Conservation (phyloP, 2,888 invertebrate species). For the Oligia latruncula region DNA sequence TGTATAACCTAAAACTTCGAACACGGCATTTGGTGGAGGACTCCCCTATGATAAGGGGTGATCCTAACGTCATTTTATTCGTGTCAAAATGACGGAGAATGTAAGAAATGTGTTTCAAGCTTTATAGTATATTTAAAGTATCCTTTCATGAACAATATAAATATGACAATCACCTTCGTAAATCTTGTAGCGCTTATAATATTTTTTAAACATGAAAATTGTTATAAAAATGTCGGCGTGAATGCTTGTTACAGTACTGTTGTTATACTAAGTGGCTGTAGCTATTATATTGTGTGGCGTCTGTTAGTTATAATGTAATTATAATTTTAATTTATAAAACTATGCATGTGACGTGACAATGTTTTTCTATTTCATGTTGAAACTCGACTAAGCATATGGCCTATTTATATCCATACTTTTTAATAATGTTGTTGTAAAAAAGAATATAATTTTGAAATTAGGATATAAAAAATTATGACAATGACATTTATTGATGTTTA, state of each 20-base stretch:
- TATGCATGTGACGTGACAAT: constrained; percentile 53
- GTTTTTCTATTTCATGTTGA: constrained; percentile 45
- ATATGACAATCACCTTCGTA: constrained; percentile 59
- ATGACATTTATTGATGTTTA: constrained; percentile 51
- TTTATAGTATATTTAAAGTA: constrained; percentile 35
- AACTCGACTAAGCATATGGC: constrained; percentile 58
- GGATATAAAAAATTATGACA: constrained; percentile 27
- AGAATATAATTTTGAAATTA: constrained; percentile 45
- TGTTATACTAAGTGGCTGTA: constrained; percentile 52
- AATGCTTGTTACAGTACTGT: constrained; percentile 56
- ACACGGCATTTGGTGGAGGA: constrained; percentile 4
- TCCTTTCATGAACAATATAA: constrained; percentile 35
- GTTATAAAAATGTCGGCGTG: constrained; percentile 48
- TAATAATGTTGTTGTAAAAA: constrained; percentile 43
- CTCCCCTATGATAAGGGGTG: constrained; percentile 41
- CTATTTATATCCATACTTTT: constrained; percentile 15
- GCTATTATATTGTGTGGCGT: constrained; percentile 40
- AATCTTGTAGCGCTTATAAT: constrained; percentile 61
- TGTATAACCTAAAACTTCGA: neutral
- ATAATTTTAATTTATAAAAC: constrained; percentile 37
- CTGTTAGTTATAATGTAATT: constrained; percentile 30
- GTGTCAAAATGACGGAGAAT: neutral
- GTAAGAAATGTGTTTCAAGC: constrained; percentile 21
- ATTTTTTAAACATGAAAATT: constrained; percentile 46
- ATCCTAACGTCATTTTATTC: neutral